A percentile compares a stretch with the other conserved stretches of the same genome.
These are phyloP conservation scores for Gouania willdenowi DNA, from an alignment of 2,797 vertebrate genomes.

Conservation along the genomic window DNA sequence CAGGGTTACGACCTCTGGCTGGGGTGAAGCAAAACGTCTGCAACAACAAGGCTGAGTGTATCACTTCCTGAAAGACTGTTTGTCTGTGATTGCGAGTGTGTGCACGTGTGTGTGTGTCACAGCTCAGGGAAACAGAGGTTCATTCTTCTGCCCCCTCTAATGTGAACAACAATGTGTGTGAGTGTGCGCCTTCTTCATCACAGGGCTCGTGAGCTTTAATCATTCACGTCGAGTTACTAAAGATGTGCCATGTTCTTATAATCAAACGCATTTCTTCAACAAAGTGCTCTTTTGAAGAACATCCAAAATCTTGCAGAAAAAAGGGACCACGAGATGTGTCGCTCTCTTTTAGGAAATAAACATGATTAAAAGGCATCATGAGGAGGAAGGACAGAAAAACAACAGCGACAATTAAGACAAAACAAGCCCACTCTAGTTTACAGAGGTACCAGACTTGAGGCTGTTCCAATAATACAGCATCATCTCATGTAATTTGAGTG, in stretches of 20 bases:
- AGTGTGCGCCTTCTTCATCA: conserved; percentile 46
- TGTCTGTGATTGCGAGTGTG: conserved; percentile 22
- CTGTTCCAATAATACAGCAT: conserved; percentile 32
- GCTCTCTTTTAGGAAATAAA: conserved; percentile 57
- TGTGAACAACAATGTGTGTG: conserved; percentile 17
- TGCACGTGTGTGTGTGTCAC: conserved; percentile 2
- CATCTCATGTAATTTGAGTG: conserved; percentile 27
- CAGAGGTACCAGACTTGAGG: conserved; percentile 45
- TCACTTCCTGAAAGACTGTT: conserved; percentile 51
- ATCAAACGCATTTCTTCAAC: conserved; percentile 59
- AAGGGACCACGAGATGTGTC: conserved; percentile 26
- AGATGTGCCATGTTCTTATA: conserved; percentile 53
- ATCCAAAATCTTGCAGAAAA: conserved; percentile 46
- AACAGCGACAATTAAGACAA: conserved; percentile 59
- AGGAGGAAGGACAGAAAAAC: conserved; percentile 54
- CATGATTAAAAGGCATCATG: conserved; percentile 58
- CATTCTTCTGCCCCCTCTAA: conserved; percentile 44
- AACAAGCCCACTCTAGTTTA: conserved; percentile 57
- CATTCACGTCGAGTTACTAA: conserved; percentile 58
- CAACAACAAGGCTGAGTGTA: conserved; percentile 35
- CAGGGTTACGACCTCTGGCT: conserved; percentile 58
- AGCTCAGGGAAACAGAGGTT: conserved; percentile 21
- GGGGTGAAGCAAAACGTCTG: conserved; percentile 53
- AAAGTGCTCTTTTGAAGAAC: conserved; percentile 58
- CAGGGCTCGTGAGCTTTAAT: conserved; percentile 54